A percentile compares a stretch with the other conserved stretches of the same genome.
Evolutionary conservation across 2,888 invertebrate genomes (phyloP).

Genomic region (Brenthis hecate): DNA sequence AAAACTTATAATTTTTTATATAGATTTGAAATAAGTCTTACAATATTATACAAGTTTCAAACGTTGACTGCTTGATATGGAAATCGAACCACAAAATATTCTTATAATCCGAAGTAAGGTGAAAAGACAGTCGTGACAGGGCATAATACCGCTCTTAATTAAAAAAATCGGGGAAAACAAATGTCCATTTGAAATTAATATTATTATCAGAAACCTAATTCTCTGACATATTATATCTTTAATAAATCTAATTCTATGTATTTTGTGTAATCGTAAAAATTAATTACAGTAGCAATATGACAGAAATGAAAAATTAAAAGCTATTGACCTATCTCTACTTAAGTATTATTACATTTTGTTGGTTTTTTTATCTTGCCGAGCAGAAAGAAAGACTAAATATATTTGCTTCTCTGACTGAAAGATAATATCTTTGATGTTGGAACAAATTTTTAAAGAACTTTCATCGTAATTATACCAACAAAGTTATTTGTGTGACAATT

Average conservation of each 20-base stretch:
- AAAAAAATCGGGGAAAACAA: constrained; percentile 36
- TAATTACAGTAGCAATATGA: background rate
- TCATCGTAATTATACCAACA: no score
- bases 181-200: constrained; percentile 27
- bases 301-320: background rate
- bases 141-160: constrained; percentile 53
- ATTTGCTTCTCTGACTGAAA: no score
- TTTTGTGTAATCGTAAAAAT: background rate
- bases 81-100: constrained; percentile 42
- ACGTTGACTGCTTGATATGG: constrained; percentile 21
- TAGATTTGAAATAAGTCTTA: background rate
- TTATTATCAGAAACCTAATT: background rate
- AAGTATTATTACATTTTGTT: no score
- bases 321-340: no score
- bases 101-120: constrained; percentile 53
- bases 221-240: background rate
- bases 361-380: no score
- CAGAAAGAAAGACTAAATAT: no score
- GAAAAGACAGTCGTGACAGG: constrained; percentile 53
- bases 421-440: no score
- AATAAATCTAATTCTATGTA: background rate
- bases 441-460: no score
- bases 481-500: no score
- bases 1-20: background rate
- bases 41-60: constrained; percentile 14